These are phyloP conservation scores for Aphelenchoides fujianensis DNA, from an alignment of 1,140 invertebrate genomes.

Conservation along the genomic window DNA sequence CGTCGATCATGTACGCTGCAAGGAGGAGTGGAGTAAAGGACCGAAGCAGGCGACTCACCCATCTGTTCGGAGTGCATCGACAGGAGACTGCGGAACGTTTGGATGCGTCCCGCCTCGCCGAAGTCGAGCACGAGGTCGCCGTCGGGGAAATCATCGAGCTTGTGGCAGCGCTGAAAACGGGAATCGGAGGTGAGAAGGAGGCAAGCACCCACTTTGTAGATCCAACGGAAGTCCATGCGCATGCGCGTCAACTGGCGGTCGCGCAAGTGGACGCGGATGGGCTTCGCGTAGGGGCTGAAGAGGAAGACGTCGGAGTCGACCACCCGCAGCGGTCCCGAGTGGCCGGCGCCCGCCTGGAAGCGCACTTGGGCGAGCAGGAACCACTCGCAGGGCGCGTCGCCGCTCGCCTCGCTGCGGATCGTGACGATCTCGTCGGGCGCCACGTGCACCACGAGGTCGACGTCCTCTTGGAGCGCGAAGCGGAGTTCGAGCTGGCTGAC, in stretches of 20 bases:
- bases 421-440: neutral
- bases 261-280: neutral
- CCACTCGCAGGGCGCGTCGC: neutral
- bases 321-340: neutral
- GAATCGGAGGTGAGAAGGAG: neutral
- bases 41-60: neutral
- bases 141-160: slow-evolving; percentile 2
- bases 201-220: slow-evolving; percentile 14
- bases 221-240: slow-evolving; percentile 11
- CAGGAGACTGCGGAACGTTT: slow-evolving; percentile 7
- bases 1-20: neutral
- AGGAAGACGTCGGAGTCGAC: slow-evolving; percentile 3
- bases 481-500: neutral
- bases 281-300: slow-evolving; percentile 2
- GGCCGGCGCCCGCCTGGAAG: neutral
- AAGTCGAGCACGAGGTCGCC: slow-evolving; percentile 8
- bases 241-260: neutral
- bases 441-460: neutral
- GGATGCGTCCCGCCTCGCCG: neutral
- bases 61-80: neutral
- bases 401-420: neutral
- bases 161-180: neutral
- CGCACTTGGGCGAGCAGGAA: slow-evolving; percentile 7
- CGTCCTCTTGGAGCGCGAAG: neutral
- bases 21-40: neutral